These are phyloP conservation scores for Hycleus phaleratus DNA, from an alignment of 1,140 invertebrate genomes.

Conservation along the genomic window DNA sequence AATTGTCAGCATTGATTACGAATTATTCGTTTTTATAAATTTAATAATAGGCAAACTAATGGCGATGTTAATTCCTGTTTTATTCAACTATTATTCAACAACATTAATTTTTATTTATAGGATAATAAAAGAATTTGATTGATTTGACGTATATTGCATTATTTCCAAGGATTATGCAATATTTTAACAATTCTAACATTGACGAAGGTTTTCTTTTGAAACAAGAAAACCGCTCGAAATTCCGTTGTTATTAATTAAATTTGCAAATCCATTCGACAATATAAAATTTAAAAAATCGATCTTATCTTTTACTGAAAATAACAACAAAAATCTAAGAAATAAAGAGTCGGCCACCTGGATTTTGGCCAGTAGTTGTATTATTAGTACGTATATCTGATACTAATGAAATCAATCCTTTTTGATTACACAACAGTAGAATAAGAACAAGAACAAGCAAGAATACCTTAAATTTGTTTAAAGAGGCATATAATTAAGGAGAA, in stretches of 20 bases:
- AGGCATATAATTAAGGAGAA: neutral
- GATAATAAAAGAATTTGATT: too few species aligned
- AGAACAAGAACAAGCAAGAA: neutral
- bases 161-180: too few species aligned
- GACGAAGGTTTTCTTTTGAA: neutral
- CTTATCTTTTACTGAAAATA: neutral
- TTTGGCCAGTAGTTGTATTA: neutral
- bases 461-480: neutral
- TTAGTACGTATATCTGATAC: neutral
- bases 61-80: too few species aligned
- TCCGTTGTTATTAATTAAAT: neutral
- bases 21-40: too few species aligned
- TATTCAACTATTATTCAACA: too few species aligned
- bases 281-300: neutral
- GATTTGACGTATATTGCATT: too few species aligned
- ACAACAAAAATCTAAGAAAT: neutral
- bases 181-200: too few species aligned
- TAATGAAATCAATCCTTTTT: neutral
- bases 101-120: too few species aligned
- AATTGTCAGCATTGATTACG: too few species aligned
- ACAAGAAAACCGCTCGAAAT: neutral
- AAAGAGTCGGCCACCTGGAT: neutral
- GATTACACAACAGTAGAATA: neutral
- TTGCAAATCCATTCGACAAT: neutral
- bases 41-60: too few species aligned